Evolutionary conservation across 2,797 vertebrate species (phyloP).

Genomic region (Poeciliopsis turneri): DNA sequence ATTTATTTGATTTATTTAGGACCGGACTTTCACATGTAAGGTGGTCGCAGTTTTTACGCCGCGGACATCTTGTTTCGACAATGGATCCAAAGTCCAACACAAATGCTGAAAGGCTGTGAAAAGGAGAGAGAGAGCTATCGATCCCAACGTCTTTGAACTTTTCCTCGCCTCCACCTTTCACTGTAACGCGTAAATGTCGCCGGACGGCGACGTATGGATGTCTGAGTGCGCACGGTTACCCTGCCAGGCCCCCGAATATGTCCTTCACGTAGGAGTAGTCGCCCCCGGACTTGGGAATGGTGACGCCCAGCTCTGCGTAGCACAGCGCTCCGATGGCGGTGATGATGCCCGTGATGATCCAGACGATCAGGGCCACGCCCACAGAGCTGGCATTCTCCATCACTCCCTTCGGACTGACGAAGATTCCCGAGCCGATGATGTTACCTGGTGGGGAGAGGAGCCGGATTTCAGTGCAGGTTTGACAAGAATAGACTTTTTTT

Average conservation of each 20-base stretch:
- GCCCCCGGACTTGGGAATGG: slow-evolving; percentile 93
- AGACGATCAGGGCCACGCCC: slow-evolving; percentile 89
- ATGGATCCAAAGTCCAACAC: too few species aligned
- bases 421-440: slow-evolving; percentile 95
- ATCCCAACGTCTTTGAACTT: neutral
- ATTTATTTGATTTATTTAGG: neutral
- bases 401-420: slow-evolving; percentile 93
- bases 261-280: slow-evolving; percentile 95
- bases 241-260: slow-evolving; percentile 92
- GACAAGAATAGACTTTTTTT: neutral
- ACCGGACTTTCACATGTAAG: neutral
- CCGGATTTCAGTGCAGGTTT: neutral
- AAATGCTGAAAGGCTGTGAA: neutral
- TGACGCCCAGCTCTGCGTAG: slow-evolving; percentile 93
- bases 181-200: neutral
- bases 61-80: neutral
- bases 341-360: slow-evolving; percentile 91
- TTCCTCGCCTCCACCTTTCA: neutral
- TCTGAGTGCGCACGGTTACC: slow-evolving; percentile 78
- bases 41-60: neutral
- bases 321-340: slow-evolving; percentile 92
- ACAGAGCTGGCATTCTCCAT: slow-evolving; percentile 92
- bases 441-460: slow-evolving; percentile 80
- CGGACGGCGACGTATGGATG: neutral
- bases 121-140: too few species aligned